A percentile compares a stretch with the other conserved stretches of the same genome.
These are phyloP conservation scores for Ecliptopera silaceata DNA, from an alignment of 2,888 invertebrate genomes.

Conservation along the genomic window DNA sequence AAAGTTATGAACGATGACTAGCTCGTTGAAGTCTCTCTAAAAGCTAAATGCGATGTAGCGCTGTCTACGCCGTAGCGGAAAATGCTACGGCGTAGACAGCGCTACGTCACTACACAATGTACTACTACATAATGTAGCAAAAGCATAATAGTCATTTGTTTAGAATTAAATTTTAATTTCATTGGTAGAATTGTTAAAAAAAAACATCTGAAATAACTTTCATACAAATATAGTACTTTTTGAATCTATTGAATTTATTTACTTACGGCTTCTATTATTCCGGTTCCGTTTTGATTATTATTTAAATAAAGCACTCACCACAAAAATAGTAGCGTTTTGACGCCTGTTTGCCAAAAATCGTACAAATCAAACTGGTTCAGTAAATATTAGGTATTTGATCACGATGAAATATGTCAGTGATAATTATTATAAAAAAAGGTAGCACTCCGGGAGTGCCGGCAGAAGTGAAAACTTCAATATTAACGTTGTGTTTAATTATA, in stretches of 20 bases:
- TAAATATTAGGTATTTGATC: slow-evolving; percentile 27
- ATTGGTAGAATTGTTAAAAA: no score
- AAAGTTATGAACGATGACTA: slow-evolving; percentile 6
- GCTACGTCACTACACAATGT: not conserved
- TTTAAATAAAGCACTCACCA: not conserved
- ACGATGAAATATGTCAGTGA: slow-evolving; percentile 4
- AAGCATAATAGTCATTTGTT: no score
- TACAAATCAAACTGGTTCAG: slow-evolving; percentile 11
- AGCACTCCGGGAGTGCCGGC: no score
- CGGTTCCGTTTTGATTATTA: not conserved
- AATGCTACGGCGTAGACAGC: slow-evolving; percentile 11
- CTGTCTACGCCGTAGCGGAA: slow-evolving; percentile 23
- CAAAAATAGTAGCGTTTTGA: not conserved
- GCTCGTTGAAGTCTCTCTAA: slow-evolving; percentile 20
- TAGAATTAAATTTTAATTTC: no score
- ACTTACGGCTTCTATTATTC: not conserved
- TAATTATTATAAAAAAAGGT: no score
- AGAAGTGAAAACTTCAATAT: no score
- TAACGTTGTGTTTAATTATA: no score
- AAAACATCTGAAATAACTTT: no score
- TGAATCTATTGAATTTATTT: not conserved
- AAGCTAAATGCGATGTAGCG: slow-evolving; percentile 14
- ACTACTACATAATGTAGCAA: no score
- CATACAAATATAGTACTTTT: no score
- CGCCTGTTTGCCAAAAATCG: not conserved